Evolutionary conservation across 2,113 vertebrate species (phyloP).

Genomic region (Kryptolebias marmoratus): DNA sequence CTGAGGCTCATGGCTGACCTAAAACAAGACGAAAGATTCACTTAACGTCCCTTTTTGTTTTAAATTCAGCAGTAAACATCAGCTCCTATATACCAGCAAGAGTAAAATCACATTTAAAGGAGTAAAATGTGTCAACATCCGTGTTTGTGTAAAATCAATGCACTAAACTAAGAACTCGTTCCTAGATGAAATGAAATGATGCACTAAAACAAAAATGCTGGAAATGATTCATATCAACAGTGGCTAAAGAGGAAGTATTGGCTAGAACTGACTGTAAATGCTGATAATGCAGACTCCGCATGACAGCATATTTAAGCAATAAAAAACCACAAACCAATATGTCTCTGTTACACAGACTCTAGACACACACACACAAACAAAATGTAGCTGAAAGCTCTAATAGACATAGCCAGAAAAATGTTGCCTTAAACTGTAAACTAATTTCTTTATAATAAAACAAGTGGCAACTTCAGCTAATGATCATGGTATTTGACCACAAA

Average conservation of each 20-base stretch:
- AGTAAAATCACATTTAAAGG: background rate
- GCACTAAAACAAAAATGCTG: too few species aligned
- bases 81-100: too few species aligned
- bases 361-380: background rate
- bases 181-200: too few species aligned
- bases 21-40: slow-evolving; percentile 8
- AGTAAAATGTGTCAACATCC: too few species aligned
- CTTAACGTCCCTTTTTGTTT: background rate
- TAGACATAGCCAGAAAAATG: too few species aligned
- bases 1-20: slow-evolving; percentile 63
- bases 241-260: background rate
- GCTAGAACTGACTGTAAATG: background rate
- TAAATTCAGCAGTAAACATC: too few species aligned
- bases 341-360: background rate
- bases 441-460: too few species aligned
- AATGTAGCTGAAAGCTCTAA: background rate
- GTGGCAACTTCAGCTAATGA: too few species aligned
- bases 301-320: background rate
- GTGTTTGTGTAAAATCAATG: background rate
- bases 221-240: too few species aligned
- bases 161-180: background rate
- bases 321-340: background rate
- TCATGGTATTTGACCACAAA: too few species aligned
- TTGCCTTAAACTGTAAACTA: too few species aligned
- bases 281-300: background rate